Evolutionary conservation across 2,797 vertebrate genomes (phyloP).

Genomic region (Thaleichthys pacificus): DNA sequence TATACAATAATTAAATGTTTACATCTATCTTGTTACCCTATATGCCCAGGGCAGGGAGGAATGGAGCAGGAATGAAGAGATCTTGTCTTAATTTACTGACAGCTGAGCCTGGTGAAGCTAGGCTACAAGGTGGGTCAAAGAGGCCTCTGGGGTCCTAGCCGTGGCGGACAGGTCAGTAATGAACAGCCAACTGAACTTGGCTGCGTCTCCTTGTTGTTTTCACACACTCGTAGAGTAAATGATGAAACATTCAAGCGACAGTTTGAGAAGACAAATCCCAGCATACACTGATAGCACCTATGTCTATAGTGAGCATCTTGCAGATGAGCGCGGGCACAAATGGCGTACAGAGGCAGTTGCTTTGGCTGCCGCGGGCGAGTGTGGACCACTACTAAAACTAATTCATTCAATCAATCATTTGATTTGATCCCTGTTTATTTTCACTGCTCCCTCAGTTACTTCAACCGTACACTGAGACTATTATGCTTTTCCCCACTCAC

Average conservation of each 20-base stretch:
- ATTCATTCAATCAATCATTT: slow-evolving; percentile 73
- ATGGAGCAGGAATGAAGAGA: slow-evolving; percentile 25
- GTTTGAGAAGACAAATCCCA: background rate
- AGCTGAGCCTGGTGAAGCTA: slow-evolving; percentile 13
- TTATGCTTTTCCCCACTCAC: slow-evolving; percentile 58
- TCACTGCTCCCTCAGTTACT: slow-evolving; percentile 66
- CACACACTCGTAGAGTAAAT: no score
- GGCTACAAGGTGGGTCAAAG: slow-evolving; percentile 57
- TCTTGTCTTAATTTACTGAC: slow-evolving; percentile 49
- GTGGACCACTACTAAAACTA: slow-evolving; percentile 48
- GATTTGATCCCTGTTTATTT: slow-evolving; percentile 77
- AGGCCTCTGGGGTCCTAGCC: slow-evolving; percentile 18
- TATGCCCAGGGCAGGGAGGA: slow-evolving; percentile 56
- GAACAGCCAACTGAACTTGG: background rate
- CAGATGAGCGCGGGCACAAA: slow-evolving; percentile 6
- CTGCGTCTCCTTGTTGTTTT: background rate
- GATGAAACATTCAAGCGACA: background rate
- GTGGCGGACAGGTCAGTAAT: background rate
- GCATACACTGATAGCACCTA: background rate
- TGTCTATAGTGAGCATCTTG: background rate
- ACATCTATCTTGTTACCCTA: slow-evolving; percentile 70
- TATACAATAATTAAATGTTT: slow-evolving; percentile 74
- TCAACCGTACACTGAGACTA: slow-evolving; percentile 64
- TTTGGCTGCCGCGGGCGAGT: background rate
- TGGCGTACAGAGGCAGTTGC: background rate